These are phyloP conservation scores for Aphidoletes aphidimyza DNA, from an alignment of 2,888 invertebrate genomes.

Conservation along the genomic window DNA sequence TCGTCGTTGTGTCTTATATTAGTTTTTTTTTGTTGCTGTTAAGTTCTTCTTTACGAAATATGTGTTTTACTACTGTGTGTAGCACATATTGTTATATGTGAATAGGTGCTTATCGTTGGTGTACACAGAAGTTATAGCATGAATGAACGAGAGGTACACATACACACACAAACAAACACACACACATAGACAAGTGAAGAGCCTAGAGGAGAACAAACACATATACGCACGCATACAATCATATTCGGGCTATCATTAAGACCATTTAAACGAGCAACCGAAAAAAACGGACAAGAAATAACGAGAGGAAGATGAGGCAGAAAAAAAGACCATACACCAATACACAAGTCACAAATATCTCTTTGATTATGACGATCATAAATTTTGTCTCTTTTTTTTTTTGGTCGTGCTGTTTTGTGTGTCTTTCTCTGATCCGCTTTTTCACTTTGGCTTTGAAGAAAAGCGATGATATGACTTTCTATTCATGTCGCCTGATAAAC, in stretches of 20 bases:
- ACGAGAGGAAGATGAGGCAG: constrained; percentile 26
- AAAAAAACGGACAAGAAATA: constrained; percentile 6
- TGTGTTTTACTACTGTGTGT: constrained; percentile 39
- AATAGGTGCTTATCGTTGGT: constrained; percentile 37
- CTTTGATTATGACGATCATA: constrained; percentile 19
- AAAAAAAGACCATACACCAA: constrained; percentile 30
- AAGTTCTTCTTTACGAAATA: constrained; percentile 32
- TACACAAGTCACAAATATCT: background rate
- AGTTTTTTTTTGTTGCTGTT: background rate
- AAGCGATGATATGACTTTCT: background rate
- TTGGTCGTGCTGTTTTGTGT: background rate
- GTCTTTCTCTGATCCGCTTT: background rate
- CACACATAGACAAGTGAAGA: background rate
- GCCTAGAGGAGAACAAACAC: background rate
- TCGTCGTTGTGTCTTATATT: background rate
- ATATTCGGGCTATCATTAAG: background rate
- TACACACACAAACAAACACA: background rate
- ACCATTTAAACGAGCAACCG: constrained; percentile 30
- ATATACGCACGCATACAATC: background rate
- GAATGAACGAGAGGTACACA: background rate
- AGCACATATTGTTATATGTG: constrained; percentile 2
- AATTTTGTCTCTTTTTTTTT: background rate
- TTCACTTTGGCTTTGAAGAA: background rate
- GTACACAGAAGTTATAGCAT: constrained; percentile 16
- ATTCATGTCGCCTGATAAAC: background rate